Percentiles rank a stretch among this genome's conserved stretches.
Conservation (phyloP, 2,888 invertebrate species). For the Strigamia maritima region DNA sequence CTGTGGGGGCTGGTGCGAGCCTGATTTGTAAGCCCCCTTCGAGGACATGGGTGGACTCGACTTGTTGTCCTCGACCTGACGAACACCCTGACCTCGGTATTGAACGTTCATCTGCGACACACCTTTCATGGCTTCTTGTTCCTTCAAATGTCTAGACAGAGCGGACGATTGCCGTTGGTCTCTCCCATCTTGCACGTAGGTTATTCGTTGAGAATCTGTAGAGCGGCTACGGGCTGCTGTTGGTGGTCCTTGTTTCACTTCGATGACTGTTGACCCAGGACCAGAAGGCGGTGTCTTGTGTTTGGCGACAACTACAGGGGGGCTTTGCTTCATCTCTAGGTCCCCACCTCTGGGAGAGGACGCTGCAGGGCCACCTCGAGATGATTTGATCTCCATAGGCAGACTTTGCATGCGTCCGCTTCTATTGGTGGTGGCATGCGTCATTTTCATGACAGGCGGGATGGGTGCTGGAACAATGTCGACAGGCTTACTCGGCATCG, state of each 20-base stretch:
- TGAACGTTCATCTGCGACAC: not conserved
- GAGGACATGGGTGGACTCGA: not conserved
- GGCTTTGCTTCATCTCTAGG: not conserved
- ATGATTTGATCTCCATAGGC: not conserved
- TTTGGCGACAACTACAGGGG: conserved; percentile 16
- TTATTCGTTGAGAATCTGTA: conserved; percentile 39
- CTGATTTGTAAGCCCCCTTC: not conserved
- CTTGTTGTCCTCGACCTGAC: not conserved
- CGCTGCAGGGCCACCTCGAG: not conserved
- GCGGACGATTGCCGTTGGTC: conserved; percentile 32
- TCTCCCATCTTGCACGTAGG: conserved; percentile 38
- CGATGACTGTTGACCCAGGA: not conserved
- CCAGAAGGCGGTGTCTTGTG: conserved; percentile 25
- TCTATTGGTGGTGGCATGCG: not conserved
- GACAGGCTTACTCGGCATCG: conserved; percentile 35
- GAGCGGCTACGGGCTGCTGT: conserved; percentile 31
- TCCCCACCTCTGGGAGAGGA: conserved; percentile 7
- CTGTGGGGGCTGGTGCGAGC: conserved; percentile 36
- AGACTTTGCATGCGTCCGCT: conserved; percentile 3
- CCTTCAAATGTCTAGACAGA: not conserved
- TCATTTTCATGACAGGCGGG: not conserved
- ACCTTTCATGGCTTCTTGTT: not conserved
- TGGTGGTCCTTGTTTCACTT: conserved; percentile 37
- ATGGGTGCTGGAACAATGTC: conserved; percentile 34
- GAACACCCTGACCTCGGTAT: not conserved